Percentiles rank a stretch among this genome's conserved stretches.
phyloP scores from a whole-genome alignment of 1,140 invertebrate species.

The Nymphalis io region DNA sequence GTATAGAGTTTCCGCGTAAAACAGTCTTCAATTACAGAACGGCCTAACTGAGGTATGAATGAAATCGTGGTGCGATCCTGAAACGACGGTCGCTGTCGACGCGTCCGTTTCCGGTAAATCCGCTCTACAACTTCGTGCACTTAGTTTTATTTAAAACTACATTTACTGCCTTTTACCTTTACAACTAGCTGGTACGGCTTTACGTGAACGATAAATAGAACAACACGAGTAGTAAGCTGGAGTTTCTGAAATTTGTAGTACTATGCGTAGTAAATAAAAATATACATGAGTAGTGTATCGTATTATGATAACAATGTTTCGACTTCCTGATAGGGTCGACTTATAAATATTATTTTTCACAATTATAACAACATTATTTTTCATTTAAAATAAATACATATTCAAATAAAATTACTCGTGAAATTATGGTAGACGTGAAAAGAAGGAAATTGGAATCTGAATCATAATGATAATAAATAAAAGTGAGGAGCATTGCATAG shows the following conservation, averaged over 20 bases:
- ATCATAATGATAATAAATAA: constrained; percentile 10
- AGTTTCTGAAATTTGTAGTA: constrained; percentile 28
- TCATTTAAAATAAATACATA: neutral
- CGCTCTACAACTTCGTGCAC: constrained; percentile 72
- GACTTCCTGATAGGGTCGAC: no score
- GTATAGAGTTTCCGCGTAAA: constrained; percentile 75
- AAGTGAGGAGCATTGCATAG: constrained; percentile 12
- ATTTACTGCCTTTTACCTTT: constrained; percentile 42
- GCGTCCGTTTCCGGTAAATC: constrained; percentile 75
- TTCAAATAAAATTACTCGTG: neutral
- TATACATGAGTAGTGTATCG: neutral
- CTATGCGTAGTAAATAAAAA: neutral
- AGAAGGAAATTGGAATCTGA: constrained; percentile 23
- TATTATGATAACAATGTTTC: neutral
- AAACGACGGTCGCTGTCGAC: constrained; percentile 69
- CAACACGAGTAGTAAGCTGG: constrained; percentile 20
- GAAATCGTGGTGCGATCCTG: constrained; percentile 71
- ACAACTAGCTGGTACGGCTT: constrained; percentile 34
- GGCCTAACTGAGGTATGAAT: constrained; percentile 74
- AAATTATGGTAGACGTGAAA: neutral
- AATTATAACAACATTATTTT: neutral
- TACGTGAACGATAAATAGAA: constrained; percentile 30
- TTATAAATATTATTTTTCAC: neutral
- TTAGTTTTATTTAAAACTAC: constrained; percentile 74
- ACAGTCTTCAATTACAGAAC: constrained; percentile 51